Conservation (phyloP, 2,888 invertebrate species). For the Plagodis dolabraria region DNA sequence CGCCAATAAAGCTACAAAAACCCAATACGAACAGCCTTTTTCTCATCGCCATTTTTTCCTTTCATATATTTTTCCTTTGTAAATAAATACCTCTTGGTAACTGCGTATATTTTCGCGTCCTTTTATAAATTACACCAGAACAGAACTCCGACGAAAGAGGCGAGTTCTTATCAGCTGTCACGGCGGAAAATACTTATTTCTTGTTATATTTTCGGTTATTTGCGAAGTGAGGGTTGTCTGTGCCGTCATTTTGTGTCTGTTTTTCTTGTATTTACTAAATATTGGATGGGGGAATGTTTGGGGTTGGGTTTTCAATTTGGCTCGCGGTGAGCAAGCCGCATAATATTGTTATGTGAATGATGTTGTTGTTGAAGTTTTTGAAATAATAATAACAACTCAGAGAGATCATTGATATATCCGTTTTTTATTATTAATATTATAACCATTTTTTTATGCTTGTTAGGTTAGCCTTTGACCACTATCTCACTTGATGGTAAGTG, state of each 20-base stretch:
- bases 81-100: not conserved
- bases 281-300: too few species aligned
- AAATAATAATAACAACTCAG: too few species aligned
- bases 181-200: conserved; percentile 1
- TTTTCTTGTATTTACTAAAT: not conserved
- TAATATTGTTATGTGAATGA: too few species aligned
- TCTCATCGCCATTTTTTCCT: not conserved
- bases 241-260: not conserved
- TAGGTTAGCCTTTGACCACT: too few species aligned
- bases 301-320: too few species aligned
- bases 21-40: not conserved
- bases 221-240: not conserved
- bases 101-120: conserved; percentile 4
- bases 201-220: not conserved
- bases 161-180: conserved; percentile 9
- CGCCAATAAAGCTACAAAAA: not conserved
- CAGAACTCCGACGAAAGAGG: not conserved
- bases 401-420: too few species aligned
- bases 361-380: too few species aligned
- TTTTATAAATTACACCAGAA: conserved; percentile 4
- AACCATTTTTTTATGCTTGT: too few species aligned
- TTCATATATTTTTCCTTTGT: conserved; percentile 3
- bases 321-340: too few species aligned
- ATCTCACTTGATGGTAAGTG: too few species aligned
- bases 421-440: too few species aligned